phyloP scores from a whole-genome alignment of 2,888 invertebrate genomes.

The Neocrepidodera transversa region DNA sequence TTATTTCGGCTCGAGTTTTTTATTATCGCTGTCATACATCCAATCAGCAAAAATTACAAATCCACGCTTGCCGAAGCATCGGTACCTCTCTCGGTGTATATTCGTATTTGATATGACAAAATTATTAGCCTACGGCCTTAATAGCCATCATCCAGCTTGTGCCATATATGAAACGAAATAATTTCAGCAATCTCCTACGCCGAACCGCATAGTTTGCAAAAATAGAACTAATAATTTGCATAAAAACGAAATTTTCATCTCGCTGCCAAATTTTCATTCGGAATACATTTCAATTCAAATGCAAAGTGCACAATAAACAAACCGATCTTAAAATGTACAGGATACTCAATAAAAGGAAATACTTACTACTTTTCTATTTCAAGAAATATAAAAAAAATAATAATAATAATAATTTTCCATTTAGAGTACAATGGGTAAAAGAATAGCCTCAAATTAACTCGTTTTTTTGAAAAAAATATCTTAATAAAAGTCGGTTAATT shows the following conservation, averaged over 20 bases:
- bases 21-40: not conserved
- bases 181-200: slow-evolving; percentile 6
- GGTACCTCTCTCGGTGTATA: too few species aligned
- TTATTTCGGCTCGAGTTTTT: too few species aligned
- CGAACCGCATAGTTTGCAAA: slow-evolving; percentile 12
- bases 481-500: too few species aligned
- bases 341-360: too few species aligned
- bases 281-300: slow-evolving; percentile 13
- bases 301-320: slow-evolving; percentile 7
- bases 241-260: slow-evolving; percentile 15
- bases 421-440: too few species aligned
- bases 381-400: too few species aligned
- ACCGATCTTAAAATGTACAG: too few species aligned
- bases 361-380: too few species aligned
- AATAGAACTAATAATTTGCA: slow-evolving; percentile 14
- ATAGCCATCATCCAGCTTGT: slow-evolving; percentile 3
- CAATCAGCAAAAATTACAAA: slow-evolving; percentile 4
- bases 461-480: too few species aligned
- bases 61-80: not conserved
- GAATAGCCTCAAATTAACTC: too few species aligned
- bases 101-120: slow-evolving; percentile 5
- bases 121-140: slow-evolving; percentile 10
- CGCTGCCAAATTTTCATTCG: slow-evolving; percentile 3
- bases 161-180: slow-evolving; percentile 13
- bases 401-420: too few species aligned